Evolutionary conservation across 2,113 vertebrate genomes (phyloP), one percentile per base, ranked within the genome.

Genomic region (Malaclemys terrapin): DNA sequence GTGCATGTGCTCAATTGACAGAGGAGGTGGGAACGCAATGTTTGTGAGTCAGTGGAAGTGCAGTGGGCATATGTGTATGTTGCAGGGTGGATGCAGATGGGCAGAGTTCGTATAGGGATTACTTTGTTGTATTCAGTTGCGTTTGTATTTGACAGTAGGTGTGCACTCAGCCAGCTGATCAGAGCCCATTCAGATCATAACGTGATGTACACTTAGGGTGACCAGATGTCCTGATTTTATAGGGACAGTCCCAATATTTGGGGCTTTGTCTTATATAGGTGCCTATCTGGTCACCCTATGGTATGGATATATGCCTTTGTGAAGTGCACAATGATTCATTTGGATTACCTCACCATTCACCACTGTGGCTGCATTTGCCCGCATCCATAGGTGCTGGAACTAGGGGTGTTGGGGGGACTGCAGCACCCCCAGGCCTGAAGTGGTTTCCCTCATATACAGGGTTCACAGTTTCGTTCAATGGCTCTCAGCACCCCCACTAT

Each of bases 61-160:
- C 84, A 92, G 75, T 80, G 53, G 0, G 1, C 80, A 78, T 95
- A 65, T 38, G 35, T 13, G 50, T 24, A 12, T 79, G 24, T 45
- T 91, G 59, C 79, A 87, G 82, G 35, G 53, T 50, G 52, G 27
- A 19, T 65, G 45, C 22, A 31, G 45, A 22, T 45, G 84, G 65
- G 54, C 65, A 82, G 89, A 84, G 27, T 90, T 85, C 80, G 62
- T 6, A 2, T 7, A 57, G 94, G 94, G 88, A 85, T 29, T n/a
- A 42, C 8, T n/a, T 53, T 90, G 83, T 96, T 17, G 17, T 72
- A 72, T 9, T 22, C 69, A 42, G 38, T 96, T 96, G 69, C 82
- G 93, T 98, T 94, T 98, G 96, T 94, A 97, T 95, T 72, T 82
- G 49, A 56, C 93, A 75, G 82, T 85, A 65, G 75, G 50, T 57